Percentiles rank a stretch among this genome's conserved stretches.
These are phyloP conservation scores for Serilophus lunatus DNA, from an alignment of 2,113 vertebrate genomes.

Conservation along the genomic window DNA sequence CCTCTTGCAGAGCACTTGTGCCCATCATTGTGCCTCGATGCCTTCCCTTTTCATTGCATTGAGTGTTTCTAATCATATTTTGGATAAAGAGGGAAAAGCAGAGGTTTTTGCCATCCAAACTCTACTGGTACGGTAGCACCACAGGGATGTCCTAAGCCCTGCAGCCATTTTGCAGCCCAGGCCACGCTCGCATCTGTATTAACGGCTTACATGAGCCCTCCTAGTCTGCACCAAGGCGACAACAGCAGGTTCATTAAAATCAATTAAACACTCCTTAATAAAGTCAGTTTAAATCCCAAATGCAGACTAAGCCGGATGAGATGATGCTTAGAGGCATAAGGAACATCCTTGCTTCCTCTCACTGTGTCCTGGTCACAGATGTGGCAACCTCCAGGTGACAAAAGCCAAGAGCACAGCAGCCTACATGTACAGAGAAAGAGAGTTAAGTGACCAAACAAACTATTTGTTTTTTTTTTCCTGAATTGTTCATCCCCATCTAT, in stretches of 20 bases:
- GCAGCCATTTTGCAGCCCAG: background rate
- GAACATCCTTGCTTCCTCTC: background rate
- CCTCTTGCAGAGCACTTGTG: background rate
- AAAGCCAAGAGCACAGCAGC: background rate
- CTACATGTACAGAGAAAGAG: background rate
- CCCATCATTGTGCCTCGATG: rapidly evolving
- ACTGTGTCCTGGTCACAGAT: background rate
- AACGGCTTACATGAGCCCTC: background rate
- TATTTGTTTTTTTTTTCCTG: background rate
- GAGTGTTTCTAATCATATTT: background rate
- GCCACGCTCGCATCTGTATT: rapidly evolving
- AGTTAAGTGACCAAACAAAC: background rate
- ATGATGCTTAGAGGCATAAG: background rate
- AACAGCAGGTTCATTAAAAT: background rate
- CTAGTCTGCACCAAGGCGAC: background rate
- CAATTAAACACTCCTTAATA: background rate
- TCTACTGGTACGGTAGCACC: background rate
- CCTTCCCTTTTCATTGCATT: background rate
- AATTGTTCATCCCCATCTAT: conserved; percentile 31
- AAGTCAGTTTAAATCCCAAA: background rate
- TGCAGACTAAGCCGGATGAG: background rate
- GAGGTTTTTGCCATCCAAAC: background rate
- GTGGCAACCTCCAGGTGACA: background rate
- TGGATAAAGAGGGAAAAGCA: background rate
- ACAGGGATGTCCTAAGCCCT: background rate